phyloP scores from a whole-genome alignment of 2,113 vertebrate genomes.

The Parotia lawesii region DNA sequence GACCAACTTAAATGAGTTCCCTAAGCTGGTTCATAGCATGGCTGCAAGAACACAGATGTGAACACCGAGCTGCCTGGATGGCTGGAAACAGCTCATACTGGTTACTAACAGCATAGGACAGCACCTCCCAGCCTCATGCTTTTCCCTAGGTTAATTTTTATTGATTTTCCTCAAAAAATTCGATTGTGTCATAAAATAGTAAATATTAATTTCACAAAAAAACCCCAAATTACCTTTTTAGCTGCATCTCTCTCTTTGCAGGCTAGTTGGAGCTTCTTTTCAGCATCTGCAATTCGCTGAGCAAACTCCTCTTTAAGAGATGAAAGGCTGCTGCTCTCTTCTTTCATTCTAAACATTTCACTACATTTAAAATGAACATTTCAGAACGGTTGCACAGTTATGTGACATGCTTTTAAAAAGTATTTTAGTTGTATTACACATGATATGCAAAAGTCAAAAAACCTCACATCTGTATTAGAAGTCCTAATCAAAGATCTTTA shows the following conservation, averaged over 20 bases:
- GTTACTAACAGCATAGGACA: neutral
- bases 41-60: neutral
- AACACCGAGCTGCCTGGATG: neutral
- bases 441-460: neutral
- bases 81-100: neutral
- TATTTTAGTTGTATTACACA: neutral
- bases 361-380: slow-evolving; percentile 72
- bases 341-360: slow-evolving; percentile 89
- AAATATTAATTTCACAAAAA: neutral
- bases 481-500: neutral
- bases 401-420: neutral
- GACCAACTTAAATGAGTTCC: neutral
- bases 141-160: neutral
- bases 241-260: slow-evolving; percentile 95
- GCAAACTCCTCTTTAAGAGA: slow-evolving; percentile 95
- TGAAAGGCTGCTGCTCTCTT: slow-evolving; percentile 89
- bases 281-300: slow-evolving; percentile 92
- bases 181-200: neutral
- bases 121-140: neutral
- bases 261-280: slow-evolving; percentile 92
- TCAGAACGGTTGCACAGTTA: neutral
- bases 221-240: slow-evolving; percentile 84
- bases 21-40: neutral
- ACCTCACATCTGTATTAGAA: rapidly evolving
- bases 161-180: neutral